phyloP scores from a whole-genome alignment of 2,888 invertebrate species.

The Branchipolynoe longqiensis region DNA sequence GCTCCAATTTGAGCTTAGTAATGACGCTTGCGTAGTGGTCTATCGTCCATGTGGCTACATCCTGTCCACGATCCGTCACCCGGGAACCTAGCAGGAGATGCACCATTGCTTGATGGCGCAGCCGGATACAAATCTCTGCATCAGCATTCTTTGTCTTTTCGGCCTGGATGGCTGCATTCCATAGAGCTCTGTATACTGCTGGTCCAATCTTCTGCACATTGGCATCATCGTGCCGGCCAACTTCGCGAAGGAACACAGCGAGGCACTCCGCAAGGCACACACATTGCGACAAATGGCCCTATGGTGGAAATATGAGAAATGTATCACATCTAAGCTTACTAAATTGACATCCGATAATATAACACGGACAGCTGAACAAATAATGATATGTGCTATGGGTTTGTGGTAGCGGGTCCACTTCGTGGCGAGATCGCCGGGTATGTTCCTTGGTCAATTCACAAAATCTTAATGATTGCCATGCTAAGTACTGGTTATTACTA shows the following conservation, averaged over 20 bases:
- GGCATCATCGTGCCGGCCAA: background rate
- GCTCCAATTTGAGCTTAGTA: background rate
- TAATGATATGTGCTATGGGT: too few relatives aligned
- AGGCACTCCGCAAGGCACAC: constrained; percentile 6
- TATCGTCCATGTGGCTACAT: constrained; percentile 22
- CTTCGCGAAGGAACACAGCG: background rate
- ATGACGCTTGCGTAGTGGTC: background rate
- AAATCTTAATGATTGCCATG: too few relatives aligned
- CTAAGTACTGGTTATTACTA: too few relatives aligned
- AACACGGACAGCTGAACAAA: too few relatives aligned
- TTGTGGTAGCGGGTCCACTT: too few relatives aligned
- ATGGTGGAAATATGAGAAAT: too few relatives aligned
- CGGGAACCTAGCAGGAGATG: background rate
- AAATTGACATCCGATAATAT: too few relatives aligned
- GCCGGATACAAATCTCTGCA: background rate
- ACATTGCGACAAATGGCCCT: too few relatives aligned
- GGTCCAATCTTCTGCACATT: constrained; percentile 4
- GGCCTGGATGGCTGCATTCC: background rate
- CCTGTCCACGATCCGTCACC: background rate
- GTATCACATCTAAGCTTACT: too few relatives aligned
- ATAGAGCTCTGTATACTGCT: background rate
- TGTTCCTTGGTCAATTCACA: too few relatives aligned
- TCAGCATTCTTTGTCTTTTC: constrained; percentile 1
- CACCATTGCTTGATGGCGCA: background rate
- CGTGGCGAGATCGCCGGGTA: too few relatives aligned